These are phyloP conservation scores for Orthosia gracilis DNA, from an alignment of 2,888 invertebrate genomes.

Conservation along the genomic window DNA sequence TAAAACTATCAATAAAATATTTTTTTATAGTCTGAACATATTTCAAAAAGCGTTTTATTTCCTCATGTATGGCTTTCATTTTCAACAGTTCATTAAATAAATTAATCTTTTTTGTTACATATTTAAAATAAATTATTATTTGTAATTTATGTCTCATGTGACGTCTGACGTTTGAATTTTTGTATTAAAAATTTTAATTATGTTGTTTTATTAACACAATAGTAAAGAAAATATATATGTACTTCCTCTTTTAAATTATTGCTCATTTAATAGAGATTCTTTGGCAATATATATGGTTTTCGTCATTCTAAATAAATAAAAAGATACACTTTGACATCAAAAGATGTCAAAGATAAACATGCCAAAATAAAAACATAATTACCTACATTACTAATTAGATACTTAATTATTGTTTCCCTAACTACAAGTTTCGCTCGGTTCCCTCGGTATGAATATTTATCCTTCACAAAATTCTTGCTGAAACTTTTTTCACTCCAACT, in stretches of 20 bases:
- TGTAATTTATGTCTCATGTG: slow-evolving; percentile 35
- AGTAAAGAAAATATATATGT: too few relatives aligned
- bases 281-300: neutral
- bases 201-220: too few relatives aligned
- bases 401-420: slow-evolving; percentile 13
- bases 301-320: neutral
- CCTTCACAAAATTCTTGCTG: slow-evolving; percentile 19
- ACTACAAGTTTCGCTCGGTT: neutral
- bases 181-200: slow-evolving; percentile 24
- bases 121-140: slow-evolving; percentile 25
- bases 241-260: too few relatives aligned
- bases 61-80: too few relatives aligned
- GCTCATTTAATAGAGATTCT: neutral
- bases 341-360: too few relatives aligned
- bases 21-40: too few relatives aligned
- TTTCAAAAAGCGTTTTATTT: too few relatives aligned
- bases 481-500: slow-evolving; percentile 37
- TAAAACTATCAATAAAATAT: neutral
- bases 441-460: slow-evolving; percentile 42
- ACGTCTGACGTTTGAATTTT: slow-evolving; percentile 16
- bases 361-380: neutral
- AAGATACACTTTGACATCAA: neutral
- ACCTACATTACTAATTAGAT: slow-evolving; percentile 14
- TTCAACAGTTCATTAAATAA: too few relatives aligned
- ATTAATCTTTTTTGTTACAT: too few relatives aligned